Evolutionary conservation across 2,888 invertebrate species (phyloP), one percentile per base, ranked within the genome.

Genomic region (Allacma fusca): DNA sequence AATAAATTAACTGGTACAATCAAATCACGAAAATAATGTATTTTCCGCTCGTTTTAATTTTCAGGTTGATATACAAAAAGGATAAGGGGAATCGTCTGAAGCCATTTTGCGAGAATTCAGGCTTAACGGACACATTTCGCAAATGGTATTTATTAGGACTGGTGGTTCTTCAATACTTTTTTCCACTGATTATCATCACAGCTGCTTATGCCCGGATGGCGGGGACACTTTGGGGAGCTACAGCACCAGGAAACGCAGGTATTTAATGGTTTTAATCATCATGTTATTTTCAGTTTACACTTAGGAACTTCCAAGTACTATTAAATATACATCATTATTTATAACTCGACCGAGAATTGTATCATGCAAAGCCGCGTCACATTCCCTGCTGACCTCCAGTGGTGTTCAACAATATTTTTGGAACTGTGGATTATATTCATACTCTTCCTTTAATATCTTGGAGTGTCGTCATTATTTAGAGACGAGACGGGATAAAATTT

Each of bases 151-250:
- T 81, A 1, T 81, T 84, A 29, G 79, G 85, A 13, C 78, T 85
- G 23, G 85, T 85, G 7, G 86, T 84, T 13, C 78, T 88, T 43
- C 89, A 89, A 85, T 96, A 95, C 86, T 88, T 95, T 82, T 91
- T 93, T 65, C 96, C 95, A 0, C 88, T 95, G 82, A 90, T 91
- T 83, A 91, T 95, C 82, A 94, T 96, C 85, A 91, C 92, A 73
- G 93, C 91, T 85, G 94, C 94, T 19, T 96, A 96, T 87, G 91
- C 90, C 65, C 89, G 93, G 85, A 94, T 95, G 90, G 93, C 92
- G 0, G 89, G 92, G 84, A 91, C 91, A 83, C 88, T 95, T 40
- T 94, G 94, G 93, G 92, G 93, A 1, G 91, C 92, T 2, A 89
- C 90, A 34, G 79, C 79, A 19, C 79, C 79, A 7, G 80, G 80